A percentile compares a stretch with the other conserved stretches of the same genome.
phyloP scores from a whole-genome alignment of 2,888 invertebrate genomes.

The Caenorhabditis sp. region DNA sequence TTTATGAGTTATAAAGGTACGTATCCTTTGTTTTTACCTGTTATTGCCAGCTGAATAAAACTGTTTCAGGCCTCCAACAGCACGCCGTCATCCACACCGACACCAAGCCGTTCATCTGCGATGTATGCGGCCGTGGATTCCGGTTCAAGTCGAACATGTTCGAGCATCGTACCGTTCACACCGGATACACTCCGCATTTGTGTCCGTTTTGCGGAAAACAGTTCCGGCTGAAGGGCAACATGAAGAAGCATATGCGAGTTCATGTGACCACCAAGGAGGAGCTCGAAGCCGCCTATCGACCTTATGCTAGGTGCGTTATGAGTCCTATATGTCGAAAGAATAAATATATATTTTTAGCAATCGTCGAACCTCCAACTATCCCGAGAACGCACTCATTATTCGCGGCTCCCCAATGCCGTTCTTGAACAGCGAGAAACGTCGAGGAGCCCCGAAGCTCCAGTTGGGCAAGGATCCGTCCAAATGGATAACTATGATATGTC shows the following conservation, averaged over 20 bases:
- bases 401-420: constrained; percentile 45
- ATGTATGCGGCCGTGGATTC: constrained; percentile 53
- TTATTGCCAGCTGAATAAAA: too few relatives aligned
- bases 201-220: constrained; percentile 63
- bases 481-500: constrained; percentile 43
- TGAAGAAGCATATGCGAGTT: constrained; percentile 60
- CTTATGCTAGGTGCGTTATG: constrained; percentile 40
- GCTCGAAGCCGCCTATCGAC: constrained; percentile 60
- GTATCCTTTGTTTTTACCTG: too few relatives aligned
- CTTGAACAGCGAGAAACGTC: constrained; percentile 4
- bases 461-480: constrained; percentile 50
- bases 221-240: constrained; percentile 60
- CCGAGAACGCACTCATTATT: constrained; percentile 56
- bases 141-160: constrained; percentile 65
- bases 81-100: constrained; percentile 59
- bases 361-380: constrained; percentile 30
- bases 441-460: constrained; percentile 22
- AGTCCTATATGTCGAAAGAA: too few relatives aligned
- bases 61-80: constrained; percentile 53
- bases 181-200: constrained; percentile 53
- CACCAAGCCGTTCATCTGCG: constrained; percentile 56
- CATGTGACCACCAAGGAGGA: constrained; percentile 60
- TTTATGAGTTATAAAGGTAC: constrained; percentile 54
- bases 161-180: constrained; percentile 62
- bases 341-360: constrained; percentile 32